These are phyloP conservation scores for Carlito syrichta DNA, from an alignment of 2,113 vertebrate species.

Conservation along the genomic window DNA sequence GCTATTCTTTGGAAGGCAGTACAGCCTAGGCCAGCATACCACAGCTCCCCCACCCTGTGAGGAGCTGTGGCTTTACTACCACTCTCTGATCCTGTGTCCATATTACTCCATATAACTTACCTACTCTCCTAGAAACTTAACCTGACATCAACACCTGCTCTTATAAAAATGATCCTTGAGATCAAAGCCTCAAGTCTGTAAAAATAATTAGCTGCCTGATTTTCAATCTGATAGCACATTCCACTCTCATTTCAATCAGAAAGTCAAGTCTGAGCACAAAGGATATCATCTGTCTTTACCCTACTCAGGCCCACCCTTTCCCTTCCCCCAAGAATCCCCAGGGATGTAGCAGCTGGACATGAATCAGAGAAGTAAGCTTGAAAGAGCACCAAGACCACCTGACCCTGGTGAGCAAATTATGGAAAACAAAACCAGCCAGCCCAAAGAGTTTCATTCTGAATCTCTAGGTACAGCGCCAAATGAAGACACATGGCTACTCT, in stretches of 20 bases:
- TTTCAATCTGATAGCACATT: background rate
- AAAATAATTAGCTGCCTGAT: background rate
- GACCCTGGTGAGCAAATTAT: background rate
- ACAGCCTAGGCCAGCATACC: background rate
- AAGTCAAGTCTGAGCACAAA: background rate
- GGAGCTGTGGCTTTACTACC: background rate
- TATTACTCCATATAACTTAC: background rate
- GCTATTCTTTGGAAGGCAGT: background rate
- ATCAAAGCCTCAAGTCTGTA: background rate
- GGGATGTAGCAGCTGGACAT: background rate
- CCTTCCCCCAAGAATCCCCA: background rate
- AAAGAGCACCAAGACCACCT: background rate
- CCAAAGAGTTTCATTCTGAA: background rate
- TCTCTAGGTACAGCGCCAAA: background rate
- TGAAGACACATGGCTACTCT: background rate
- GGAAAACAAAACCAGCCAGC: background rate
- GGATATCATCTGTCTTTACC: background rate
- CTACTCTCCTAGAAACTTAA: background rate
- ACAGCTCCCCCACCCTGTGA: background rate
- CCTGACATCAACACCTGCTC: background rate
- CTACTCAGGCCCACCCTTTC: background rate
- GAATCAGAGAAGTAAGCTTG: background rate
- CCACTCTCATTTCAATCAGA: background rate
- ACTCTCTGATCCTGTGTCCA: background rate
- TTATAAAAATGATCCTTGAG: background rate